phyloP scores from a whole-genome alignment of 1,140 invertebrate genomes.

The Pseudomyrmex dendroicus region DNA sequence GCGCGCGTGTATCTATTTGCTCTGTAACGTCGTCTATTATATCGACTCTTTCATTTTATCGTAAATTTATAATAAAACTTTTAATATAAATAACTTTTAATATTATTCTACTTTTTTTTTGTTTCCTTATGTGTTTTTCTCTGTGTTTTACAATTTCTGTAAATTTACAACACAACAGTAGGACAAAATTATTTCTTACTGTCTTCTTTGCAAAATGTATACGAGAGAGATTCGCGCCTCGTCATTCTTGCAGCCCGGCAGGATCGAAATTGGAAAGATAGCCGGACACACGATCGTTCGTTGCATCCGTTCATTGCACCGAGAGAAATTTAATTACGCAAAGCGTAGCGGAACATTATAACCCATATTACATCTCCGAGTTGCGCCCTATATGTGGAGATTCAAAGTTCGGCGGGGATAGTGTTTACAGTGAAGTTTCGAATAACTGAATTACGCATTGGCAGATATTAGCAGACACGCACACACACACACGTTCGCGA shows the following conservation, averaged over 20 bases:
- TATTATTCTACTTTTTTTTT: neutral
- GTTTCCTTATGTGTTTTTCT: no score
- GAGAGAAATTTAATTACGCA: conserved; percentile 21
- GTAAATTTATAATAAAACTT: no score
- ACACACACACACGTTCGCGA: neutral
- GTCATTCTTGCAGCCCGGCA: no score
- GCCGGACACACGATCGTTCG: conserved; percentile 1
- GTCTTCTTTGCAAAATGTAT: no score
- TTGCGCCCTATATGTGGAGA: neutral
- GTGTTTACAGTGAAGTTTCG: neutral
- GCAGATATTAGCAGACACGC: neutral
- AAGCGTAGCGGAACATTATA: neutral
- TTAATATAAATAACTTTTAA: no score
- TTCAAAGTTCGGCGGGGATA: neutral
- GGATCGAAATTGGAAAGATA: no score
- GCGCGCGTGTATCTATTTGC: no score
- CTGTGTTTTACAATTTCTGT: no score
- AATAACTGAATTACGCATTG: conserved; percentile 11
- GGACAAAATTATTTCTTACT: no score
- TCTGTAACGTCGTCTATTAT: neutral
- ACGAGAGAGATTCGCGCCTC: no score
- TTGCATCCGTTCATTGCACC: conserved; percentile 7
- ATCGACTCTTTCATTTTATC: neutral
- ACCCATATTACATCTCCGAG: neutral
- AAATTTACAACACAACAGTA: no score